Base-by-base conservation (phyloP, 2,888 invertebrate genomes). In the Nesidiocoris tenuis region DNA sequence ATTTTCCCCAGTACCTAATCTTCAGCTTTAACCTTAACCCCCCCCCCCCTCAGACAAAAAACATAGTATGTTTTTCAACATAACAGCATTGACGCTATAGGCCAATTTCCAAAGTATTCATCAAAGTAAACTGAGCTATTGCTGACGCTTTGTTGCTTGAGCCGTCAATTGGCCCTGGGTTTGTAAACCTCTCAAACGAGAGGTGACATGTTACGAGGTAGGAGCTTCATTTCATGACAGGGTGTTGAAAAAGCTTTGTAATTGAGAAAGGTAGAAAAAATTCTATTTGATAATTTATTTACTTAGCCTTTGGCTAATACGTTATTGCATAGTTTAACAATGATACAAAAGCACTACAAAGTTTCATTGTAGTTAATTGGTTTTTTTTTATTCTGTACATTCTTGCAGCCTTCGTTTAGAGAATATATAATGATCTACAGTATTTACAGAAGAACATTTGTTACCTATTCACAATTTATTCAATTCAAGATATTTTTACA, bases 321-420 rank as follows among this genome's bases (percentile, higher is more conserved):
- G 61, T 72, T 25, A 72, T 72, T 24, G 39, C 61, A 39, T 72
- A 61, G 55, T 72, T 24, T 72, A 72, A 63, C 72, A 72, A 63
- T 72, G 39, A 72, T 72, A 72, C 54, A 72, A 72, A 72, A 72
- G 72, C 72, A 72, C 72, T 72, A 72, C 61, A 56, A 72, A 72
- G 61, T 72, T 61, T 61, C 22, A 22, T 72, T 56, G 63, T 18
- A 61, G 19, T 70, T 56, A n/a, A 9, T 59, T 59, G 3, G 2
- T 17, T 59, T 59, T 59, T 59, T 59, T 59, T 59, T 59, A 39
- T 61, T 61, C 9, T 72, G 22, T 54, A 61, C 56, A 22, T 22
- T 55, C 55, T 67, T 55, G 67, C 67, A 67, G 67, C 67, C 67
- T 67, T 67, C 55, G n/a, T 67, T 19, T 55, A 67, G 22, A 55